phyloP scores from a whole-genome alignment of 1,140 invertebrate genomes.

The Paraescarpia echinospica region DNA sequence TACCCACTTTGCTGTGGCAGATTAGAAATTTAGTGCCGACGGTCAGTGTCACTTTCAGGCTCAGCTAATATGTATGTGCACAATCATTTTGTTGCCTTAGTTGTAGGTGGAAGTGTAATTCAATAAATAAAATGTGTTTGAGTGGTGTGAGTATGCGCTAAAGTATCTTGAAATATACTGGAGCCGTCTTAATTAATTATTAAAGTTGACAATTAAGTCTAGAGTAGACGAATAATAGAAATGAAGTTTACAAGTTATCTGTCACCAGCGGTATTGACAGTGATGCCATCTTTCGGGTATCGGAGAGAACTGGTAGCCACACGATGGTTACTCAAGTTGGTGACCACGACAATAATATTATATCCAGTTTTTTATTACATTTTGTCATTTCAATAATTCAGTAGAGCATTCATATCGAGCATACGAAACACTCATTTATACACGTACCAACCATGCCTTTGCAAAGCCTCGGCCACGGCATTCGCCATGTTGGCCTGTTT shows the following conservation, averaged over 20 bases:
- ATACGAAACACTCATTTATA: not conserved
- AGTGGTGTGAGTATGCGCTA: no score
- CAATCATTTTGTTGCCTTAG: not conserved
- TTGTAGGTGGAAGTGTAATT: not conserved
- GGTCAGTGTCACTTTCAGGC: no score
- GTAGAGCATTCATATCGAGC: not conserved
- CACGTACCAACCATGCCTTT: conserved; percentile 38
- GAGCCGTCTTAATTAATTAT: not conserved
- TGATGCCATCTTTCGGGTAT: not conserved
- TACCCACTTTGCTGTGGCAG: no score
- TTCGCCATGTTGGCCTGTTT: not conserved
- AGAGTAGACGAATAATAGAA: no score
- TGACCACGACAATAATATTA: not conserved
- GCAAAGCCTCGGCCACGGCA: conserved; percentile 35
- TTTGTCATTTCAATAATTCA: not conserved
- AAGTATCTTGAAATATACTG: not conserved
- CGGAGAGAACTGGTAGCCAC: not conserved
- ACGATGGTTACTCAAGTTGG: not conserved
- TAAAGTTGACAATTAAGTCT: no score
- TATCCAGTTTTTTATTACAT: not conserved
- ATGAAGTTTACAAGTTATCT: not conserved
- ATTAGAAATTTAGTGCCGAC: no score
- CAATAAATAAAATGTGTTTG: no score
- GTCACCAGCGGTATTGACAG: not conserved
- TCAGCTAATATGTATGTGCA: no score